Base-by-base conservation (phyloP, 2,113 vertebrate species). In the Bagarius yarrelli region DNA sequence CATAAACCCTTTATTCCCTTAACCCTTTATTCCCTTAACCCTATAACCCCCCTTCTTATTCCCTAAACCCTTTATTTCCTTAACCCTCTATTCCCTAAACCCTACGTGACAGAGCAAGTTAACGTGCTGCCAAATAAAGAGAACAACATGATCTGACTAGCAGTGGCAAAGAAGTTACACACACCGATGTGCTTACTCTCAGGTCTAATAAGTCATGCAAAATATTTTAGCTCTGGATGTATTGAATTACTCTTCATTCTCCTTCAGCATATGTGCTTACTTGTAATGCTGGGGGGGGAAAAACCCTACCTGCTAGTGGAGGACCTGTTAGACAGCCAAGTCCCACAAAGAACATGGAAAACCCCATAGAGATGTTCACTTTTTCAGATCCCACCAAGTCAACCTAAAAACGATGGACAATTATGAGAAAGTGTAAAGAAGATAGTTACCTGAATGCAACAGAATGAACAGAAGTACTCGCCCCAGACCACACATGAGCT, bases 271-370 rank as follows among this genome's bases (percentile, higher is more conserved):
- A 72, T 19, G 36, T 36, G 14, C 70, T 70, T 70, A 23, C n/a
- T 56, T 72, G 53, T 11, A 8, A 56, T 53, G 8, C 34, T 30
- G 34, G 34, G 27, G 50, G 23, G 79, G 40, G 44, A 78, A n/a
- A 50, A 52, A 80, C n/a, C 91, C 89, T 91, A 98, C 96, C 96
- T 95, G 97, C 96, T 63, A 96, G 80, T 27, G 96, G 96, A 87
- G 97, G 95, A 77, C 96, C 96, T 0, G 91, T 94, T 64, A 97
- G 88, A 82, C 95, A 91, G 60, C 94, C 95, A 12, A 94, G 84
- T 40, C 96, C 97, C 15, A 95, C 94, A 76, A 98, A 97, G 89
- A 98, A 98, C 90, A 92, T 87, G 32, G 96, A 93, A 86, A 96
- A 93, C 1, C 97, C 97, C 92, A 96, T 90, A 36, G 95, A 95